Percentiles rank a stretch among this genome's conserved stretches.
These are phyloP conservation scores for Burhinus bistriatus DNA, from an alignment of 2,113 vertebrate species.

Conservation along the genomic window DNA sequence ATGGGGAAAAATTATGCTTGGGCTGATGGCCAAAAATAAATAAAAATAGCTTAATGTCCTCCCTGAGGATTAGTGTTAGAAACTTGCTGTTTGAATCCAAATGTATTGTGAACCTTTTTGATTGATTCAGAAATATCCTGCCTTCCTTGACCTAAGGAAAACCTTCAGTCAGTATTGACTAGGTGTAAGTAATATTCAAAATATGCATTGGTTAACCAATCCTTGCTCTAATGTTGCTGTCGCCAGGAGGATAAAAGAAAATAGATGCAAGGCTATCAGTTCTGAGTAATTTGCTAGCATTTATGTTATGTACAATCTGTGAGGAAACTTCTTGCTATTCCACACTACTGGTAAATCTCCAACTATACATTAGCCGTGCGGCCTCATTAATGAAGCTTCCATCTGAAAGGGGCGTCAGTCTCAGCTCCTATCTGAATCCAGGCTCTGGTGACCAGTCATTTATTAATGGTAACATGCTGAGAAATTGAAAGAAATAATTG, in stretches of 20 bases:
- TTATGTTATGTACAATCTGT: not conserved
- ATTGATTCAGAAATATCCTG: not conserved
- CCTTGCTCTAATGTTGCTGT: not conserved
- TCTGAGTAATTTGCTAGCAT: not conserved
- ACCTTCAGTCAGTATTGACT: not conserved
- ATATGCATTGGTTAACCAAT: not conserved
- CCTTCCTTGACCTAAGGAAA: not conserved
- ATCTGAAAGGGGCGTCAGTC: not conserved
- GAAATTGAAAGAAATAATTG: not conserved
- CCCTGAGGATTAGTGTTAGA: not conserved
- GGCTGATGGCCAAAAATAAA: not conserved
- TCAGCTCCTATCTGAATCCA: not conserved
- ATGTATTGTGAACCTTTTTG: not conserved
- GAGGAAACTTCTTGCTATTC: not conserved
- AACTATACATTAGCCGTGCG: not conserved
- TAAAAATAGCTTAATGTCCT: not conserved
- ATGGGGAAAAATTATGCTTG: not conserved
- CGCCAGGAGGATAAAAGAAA: not conserved
- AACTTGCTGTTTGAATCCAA: not conserved
- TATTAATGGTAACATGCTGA: not conserved
- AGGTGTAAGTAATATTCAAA: not conserved
- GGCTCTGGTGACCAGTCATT: not conserved
- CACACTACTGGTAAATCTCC: not conserved
- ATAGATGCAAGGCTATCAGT: not conserved
- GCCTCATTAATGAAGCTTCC: not conserved